Evolutionary conservation across 2,888 invertebrate species (phyloP).

Genomic region (Nebria salina): DNA sequence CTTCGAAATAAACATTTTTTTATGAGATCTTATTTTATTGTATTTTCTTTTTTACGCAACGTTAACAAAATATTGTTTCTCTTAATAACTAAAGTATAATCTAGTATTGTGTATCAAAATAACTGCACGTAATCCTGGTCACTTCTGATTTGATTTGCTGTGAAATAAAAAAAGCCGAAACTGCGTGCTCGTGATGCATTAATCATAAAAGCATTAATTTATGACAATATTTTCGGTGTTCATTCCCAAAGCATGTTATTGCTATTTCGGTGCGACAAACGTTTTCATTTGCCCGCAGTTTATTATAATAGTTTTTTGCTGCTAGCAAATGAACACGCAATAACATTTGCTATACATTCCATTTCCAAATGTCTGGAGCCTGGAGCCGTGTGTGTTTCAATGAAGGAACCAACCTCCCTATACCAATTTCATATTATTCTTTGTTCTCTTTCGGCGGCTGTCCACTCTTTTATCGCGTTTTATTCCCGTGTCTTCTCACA

Average conservation of each 20-base stretch:
- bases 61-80: no score
- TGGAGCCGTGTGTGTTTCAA: not conserved
- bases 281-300: conserved; percentile 10
- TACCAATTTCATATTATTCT: conserved; percentile 1
- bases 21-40: no score
- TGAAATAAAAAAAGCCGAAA: not conserved
- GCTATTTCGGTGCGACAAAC: conserved; percentile 10
- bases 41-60: no score
- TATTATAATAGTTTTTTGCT: conserved; percentile 19
- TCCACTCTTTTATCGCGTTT: conserved; percentile 25
- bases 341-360: conserved; percentile 9
- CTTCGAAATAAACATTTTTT: no score
- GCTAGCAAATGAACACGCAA: conserved; percentile 13
- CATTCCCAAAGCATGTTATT: conserved; percentile 4
- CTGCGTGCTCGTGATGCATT: not conserved
- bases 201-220: not conserved
- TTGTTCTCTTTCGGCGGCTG: conserved; percentile 19
- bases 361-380: conserved; percentile 9
- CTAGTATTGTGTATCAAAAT: not conserved
- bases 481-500: not conserved
- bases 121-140: not conserved
- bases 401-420: conserved; percentile 8
- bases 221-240: not conserved
- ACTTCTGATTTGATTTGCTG: not conserved
- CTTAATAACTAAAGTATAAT: no score